A percentile compares a stretch with the other conserved stretches of the same genome.
phyloP scores from a whole-genome alignment of 2,888 invertebrate species.

The Drosophila lutescens region DNA sequence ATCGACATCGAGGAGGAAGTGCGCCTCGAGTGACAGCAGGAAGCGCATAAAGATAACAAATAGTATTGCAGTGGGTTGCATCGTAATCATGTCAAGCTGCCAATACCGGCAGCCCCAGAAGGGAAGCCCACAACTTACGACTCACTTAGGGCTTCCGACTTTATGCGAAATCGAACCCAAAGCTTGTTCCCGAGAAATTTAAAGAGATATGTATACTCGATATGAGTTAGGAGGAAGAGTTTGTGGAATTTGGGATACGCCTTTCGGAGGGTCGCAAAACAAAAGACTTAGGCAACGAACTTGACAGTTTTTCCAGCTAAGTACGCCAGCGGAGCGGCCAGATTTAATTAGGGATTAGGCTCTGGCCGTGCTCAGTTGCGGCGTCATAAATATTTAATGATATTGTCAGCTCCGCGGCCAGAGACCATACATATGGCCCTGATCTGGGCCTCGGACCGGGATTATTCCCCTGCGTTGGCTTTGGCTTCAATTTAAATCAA shows the following conservation, averaged over 20 bases:
- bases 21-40: conserved; percentile 50
- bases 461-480: conserved; percentile 20
- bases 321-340: conserved; percentile 37
- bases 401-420: conserved; percentile 67
- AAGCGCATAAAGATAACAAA: conserved; percentile 61
- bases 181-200: conserved; percentile 11
- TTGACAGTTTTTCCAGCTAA: conserved; percentile 69
- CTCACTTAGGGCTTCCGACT: conserved; percentile 37
- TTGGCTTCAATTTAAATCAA: conserved; percentile 78
- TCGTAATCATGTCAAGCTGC: conserved; percentile 71
- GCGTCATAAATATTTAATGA: conserved; percentile 79
- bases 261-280: conserved; percentile 16
- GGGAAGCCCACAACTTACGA: conserved; percentile 34
- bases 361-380: conserved; percentile 53
- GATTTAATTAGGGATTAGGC: conserved; percentile 60
- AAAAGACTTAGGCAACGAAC: conserved; percentile 70
- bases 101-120: conserved; percentile 6
- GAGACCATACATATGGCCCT: conserved; percentile 56
- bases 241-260: conserved; percentile 14
- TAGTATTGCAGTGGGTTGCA: conserved; percentile 51
- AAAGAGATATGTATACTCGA: neutral
- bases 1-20: conserved; percentile 44
- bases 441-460: conserved; percentile 56
- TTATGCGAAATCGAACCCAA: neutral
- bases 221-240: conserved; percentile 4